phyloP scores from a whole-genome alignment of 2,888 invertebrate species.

The Amphipoea lucens region DNA sequence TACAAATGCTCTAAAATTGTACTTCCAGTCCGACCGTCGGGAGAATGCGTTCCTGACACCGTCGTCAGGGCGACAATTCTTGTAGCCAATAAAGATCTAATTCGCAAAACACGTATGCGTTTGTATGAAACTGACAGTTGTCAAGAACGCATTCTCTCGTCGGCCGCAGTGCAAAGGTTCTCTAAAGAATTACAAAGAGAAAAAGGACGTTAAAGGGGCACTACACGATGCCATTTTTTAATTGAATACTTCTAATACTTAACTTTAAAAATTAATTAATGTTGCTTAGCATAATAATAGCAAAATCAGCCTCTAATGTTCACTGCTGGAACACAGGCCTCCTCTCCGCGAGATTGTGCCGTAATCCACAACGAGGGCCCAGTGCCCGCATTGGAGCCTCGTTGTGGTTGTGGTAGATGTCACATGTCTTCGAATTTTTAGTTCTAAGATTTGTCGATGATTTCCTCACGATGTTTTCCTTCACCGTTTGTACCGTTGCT shows the following conservation, averaged over 20 bases:
- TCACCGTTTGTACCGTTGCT: not conserved
- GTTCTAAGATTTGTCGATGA: too few species aligned
- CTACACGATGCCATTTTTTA: not conserved
- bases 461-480: not conserved
- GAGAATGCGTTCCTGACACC: too few species aligned
- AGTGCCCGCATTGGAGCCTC: too few species aligned
- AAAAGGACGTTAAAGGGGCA: not conserved
- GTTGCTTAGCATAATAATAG: not conserved
- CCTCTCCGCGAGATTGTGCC: not conserved
- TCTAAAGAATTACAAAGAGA: not conserved
- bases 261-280: not conserved
- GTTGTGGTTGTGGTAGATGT: too few species aligned
- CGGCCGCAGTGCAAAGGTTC: not conserved
- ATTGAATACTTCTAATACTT: not conserved
- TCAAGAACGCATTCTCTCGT: too few species aligned
- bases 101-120: too few species aligned
- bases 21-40: not conserved
- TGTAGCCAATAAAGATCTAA: too few species aligned
- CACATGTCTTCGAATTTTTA: too few species aligned
- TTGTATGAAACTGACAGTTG: too few species aligned
- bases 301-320: not conserved
- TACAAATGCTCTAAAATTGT: not conserved
- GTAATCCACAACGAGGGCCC: too few species aligned
- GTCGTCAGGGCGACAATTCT: too few species aligned
- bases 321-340: not conserved